Evolutionary conservation across 2,797 vertebrate genomes (phyloP).

Genomic region (Pterois miles): DNA sequence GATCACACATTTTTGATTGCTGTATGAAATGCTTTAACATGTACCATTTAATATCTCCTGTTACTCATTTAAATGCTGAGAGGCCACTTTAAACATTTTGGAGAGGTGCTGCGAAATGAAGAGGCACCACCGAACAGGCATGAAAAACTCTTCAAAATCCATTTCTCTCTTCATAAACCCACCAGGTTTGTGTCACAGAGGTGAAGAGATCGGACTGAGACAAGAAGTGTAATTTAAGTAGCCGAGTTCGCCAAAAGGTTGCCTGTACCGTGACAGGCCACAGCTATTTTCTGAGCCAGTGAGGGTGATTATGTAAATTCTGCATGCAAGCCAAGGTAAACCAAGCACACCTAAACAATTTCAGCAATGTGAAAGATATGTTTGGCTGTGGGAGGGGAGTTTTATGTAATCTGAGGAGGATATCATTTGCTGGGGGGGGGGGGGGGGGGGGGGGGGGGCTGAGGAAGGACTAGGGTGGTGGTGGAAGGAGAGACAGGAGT

Average conservation of each 20-base stretch:
- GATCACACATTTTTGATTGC: not conserved
- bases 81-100: constrained; percentile 38
- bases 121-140: not conserved
- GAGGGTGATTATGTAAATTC: constrained; percentile 42
- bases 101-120: constrained; percentile 41
- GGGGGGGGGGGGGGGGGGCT: not conserved
- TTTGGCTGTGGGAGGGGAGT: constrained; percentile 14
- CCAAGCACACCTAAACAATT: constrained; percentile 39
- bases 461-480: not conserved
- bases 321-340: constrained; percentile 45
- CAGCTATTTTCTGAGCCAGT: constrained; percentile 54
- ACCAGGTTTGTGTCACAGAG: constrained; percentile 12
- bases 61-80: constrained; percentile 47
- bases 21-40: constrained; percentile 9
- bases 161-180: constrained; percentile 26
- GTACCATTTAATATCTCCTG: constrained; percentile 11
- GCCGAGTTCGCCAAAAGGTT: constrained; percentile 38
- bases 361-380: constrained; percentile 33
- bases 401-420: constrained; percentile 26
- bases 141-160: constrained; percentile 33
- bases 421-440: not conserved
- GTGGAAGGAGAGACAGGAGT: not conserved
- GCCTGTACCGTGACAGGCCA: constrained; percentile 25
- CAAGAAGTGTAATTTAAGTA: not conserved
- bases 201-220: constrained; percentile 20